A percentile compares a stretch with the other conserved stretches of the same genome.
phyloP scores from a whole-genome alignment of 2,888 invertebrate species.

The Idaea straminata region DNA sequence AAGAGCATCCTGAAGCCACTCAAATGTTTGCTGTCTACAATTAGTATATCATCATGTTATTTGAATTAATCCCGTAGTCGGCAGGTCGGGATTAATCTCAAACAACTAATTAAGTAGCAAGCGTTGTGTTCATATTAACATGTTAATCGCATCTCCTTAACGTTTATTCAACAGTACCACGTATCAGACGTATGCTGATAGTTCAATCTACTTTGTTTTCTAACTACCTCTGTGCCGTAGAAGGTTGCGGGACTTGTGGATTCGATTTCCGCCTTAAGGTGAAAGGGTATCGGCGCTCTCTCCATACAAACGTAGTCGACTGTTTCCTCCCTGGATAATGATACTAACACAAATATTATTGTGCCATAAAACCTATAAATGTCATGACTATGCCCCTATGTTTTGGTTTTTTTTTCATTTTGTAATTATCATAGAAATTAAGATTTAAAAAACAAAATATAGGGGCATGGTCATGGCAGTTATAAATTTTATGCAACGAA shows the following conservation, averaged over 20 bases:
- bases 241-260: background rate
- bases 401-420: too few relatives aligned
- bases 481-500: too few relatives aligned
- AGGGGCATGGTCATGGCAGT: too few relatives aligned
- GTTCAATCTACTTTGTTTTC: background rate
- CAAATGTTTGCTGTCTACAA: conserved; percentile 8
- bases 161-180: conserved; percentile 31
- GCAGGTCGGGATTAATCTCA: conserved; percentile 39
- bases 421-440: too few relatives aligned
- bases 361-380: too few relatives aligned
- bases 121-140: conserved; percentile 57
- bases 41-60: conserved; percentile 17
- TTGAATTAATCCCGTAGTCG: conserved; percentile 25
- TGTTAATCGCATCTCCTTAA: conserved; percentile 47
- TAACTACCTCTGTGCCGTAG: background rate
- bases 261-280: too few relatives aligned
- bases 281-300: too few relatives aligned
- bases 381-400: too few relatives aligned
- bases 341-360: too few relatives aligned
- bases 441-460: too few relatives aligned
- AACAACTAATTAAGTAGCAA: conserved; percentile 55
- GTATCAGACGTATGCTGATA: background rate
- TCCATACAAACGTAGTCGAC: too few relatives aligned
- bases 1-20: conserved; percentile 9
- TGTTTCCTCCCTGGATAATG: too few relatives aligned